Evolutionary conservation across 2,113 vertebrate genomes (phyloP).

Genomic region (Paradoxurus hermaphroditus): DNA sequence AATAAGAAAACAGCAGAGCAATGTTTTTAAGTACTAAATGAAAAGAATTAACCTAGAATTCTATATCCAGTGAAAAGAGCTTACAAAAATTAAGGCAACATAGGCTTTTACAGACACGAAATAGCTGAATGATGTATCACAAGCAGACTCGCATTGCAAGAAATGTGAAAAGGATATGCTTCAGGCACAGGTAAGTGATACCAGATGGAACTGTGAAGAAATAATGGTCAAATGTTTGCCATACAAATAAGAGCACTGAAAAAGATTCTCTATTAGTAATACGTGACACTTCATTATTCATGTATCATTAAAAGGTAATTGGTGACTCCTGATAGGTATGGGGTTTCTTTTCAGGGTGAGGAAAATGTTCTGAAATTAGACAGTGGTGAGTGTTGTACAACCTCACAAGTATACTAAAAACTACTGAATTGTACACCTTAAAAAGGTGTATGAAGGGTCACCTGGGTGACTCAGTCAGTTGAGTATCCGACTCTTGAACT

Average conservation of each 20-base stretch:
- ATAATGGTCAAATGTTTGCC: background rate
- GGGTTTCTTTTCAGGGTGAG: background rate
- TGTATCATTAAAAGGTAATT: background rate
- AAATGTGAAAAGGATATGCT: background rate
- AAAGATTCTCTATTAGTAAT: background rate
- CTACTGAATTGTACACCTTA: background rate
- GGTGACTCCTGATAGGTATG: background rate
- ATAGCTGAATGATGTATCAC: background rate
- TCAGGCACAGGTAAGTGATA: background rate
- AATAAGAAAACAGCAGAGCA: background rate
- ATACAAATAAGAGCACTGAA: background rate
- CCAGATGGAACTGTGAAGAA: background rate
- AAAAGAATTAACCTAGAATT: background rate
- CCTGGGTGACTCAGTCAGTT: too few species aligned
- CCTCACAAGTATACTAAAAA: background rate
- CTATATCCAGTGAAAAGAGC: background rate
- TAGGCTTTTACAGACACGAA: background rate
- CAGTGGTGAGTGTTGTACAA: background rate
- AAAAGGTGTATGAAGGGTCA: background rate
- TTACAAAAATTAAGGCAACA: background rate
- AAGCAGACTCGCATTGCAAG: background rate
- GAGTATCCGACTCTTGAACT: too few species aligned
- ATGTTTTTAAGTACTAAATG: background rate
- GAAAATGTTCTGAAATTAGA: background rate
- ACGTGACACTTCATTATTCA: background rate